These are phyloP conservation scores for Oligia latruncula DNA, from an alignment of 2,888 invertebrate species.

Conservation along the genomic window DNA sequence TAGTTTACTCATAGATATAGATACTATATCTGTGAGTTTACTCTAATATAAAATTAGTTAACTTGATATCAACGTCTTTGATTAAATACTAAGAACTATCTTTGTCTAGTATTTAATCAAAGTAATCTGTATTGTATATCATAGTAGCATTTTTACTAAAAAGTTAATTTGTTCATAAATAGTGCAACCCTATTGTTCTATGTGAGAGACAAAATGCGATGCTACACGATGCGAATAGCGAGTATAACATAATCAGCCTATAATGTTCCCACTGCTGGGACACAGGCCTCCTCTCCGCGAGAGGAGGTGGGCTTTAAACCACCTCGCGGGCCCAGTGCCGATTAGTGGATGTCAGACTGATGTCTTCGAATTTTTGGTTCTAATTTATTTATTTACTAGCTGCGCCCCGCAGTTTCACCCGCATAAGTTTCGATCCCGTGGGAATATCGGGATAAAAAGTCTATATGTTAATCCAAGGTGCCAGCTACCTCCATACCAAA, in stretches of 20 bases:
- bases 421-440: too few species aligned
- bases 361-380: neutral
- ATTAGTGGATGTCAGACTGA: neutral
- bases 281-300: neutral
- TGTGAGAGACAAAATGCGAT: neutral
- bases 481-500: too few species aligned
- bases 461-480: too few species aligned
- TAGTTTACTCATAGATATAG: slow-evolving; percentile 32
- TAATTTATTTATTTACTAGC: too few species aligned
- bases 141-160: neutral
- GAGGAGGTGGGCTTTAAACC: neutral
- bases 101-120: slow-evolving; percentile 50
- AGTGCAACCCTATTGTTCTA: neutral
- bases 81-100: neutral
- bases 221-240: neutral
- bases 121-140: neutral
- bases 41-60: slow-evolving; percentile 52
- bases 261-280: neutral
- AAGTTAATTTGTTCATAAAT: neutral
- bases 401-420: too few species aligned
- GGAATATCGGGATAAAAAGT: too few species aligned
- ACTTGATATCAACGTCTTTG: slow-evolving; percentile 12
- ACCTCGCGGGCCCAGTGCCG: neutral
- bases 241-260: neutral
- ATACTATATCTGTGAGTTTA: too few species aligned